Evolutionary conservation across 2,797 vertebrate species (phyloP).

Genomic region (Cyprinodon diabolis): DNA sequence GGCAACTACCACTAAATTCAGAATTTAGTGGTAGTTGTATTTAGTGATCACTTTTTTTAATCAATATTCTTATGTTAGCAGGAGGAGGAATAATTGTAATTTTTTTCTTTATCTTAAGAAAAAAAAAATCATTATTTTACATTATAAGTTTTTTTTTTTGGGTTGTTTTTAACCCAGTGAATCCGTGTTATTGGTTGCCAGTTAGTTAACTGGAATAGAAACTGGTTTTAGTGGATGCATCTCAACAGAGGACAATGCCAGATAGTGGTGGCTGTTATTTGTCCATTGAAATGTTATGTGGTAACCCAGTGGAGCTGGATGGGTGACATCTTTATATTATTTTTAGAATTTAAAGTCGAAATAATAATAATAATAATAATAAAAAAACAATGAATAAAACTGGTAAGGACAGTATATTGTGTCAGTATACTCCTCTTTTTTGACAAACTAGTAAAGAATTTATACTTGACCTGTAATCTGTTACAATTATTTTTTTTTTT

Average conservation of each 20-base stretch:
- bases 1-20: background rate
- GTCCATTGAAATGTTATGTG: background rate
- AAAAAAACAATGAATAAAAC: background rate
- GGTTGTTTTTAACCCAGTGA: background rate
- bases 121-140: background rate
- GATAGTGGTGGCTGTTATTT: conserved; percentile 1
- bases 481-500: background rate
- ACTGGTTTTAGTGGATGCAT: conserved; percentile 20
- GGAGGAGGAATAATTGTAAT: background rate
- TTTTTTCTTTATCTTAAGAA: background rate
- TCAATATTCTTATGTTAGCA: background rate
- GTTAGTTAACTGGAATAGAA: conserved; percentile 17
- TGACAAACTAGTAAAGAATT: background rate
- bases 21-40: too few species aligned
- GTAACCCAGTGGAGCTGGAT: background rate
- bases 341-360: background rate
- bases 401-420: background rate
- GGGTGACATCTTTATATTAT: background rate
- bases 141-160: background rate
- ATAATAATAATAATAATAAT: background rate
- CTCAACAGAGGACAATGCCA: conserved; percentile 2
- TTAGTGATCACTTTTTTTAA: background rate
- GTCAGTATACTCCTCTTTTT: background rate
- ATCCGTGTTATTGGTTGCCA: background rate
- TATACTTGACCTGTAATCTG: background rate